Base-by-base conservation (phyloP, 2,888 invertebrate species). In the Leptothorax acervorum region DNA sequence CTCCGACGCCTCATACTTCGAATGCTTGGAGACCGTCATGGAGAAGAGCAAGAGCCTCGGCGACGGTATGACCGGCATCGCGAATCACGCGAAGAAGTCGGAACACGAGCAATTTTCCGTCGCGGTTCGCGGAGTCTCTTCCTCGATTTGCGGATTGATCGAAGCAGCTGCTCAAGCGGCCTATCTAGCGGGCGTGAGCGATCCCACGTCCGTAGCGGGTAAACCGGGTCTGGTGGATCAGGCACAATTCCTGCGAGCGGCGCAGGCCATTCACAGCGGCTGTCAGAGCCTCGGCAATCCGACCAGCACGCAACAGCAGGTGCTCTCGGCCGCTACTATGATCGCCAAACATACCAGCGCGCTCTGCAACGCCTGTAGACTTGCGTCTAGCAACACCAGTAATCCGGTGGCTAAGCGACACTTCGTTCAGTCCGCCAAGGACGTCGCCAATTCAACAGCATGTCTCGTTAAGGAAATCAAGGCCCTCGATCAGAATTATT, bases 351-450 rank as follows among this genome's bases (percentile, higher is more conserved):
- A 99, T 95, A 99, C 99, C 0, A 98, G 98, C 87, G 97, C 98
- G 9, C 96, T 99, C 74, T 99, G 99, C 95, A 99, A 99, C 94
- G 98, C 99, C 57, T 99, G 99, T 93, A 97, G 99, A 48, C 96
- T 97, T 76, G 99, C 99, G 0, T 99, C 99, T 48, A 97, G 98
- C 87, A 98, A 98, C 93, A 98, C 99, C 1, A 96, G 96, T 83
- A 98, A 98, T 95, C 98, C 99, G 0, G 97, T 98, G 4, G 99
- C 99, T 82, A 99, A 99, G 95, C 95, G 99, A 51, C 99, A 99
- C 95, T 99, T 99, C 95, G 99, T 99, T 79, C 99, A 99, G 94
- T 98, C 98, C 88, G 99, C 99, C 79, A 99, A 99, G 95, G 99
- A 99, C 93, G 99, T 99, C 2, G 99, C 99, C 73, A 98, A 98